Base-by-base conservation (phyloP, 53 echinoderm and acorn worm genomes). In the Temnopleurus reevesii region DNA sequence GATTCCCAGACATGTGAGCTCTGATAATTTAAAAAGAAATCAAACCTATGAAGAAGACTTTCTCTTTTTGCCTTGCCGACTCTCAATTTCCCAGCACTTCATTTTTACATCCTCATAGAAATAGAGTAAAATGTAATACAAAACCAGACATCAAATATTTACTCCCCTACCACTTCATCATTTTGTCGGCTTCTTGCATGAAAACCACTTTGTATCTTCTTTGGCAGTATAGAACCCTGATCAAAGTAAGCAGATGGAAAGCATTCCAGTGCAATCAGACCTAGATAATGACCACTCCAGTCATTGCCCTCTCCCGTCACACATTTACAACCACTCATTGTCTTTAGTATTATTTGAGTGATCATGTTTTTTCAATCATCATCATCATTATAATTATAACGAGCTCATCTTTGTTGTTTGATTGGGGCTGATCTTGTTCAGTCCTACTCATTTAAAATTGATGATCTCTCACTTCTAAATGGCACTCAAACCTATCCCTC, bases 391-490 rank as follows among this genome's bases (percentile, higher is more conserved):
- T n/a, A n/a, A n/a, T 63, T 41, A 71, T 41, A 71, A 38, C 19
- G 36, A 41, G 21, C 71, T 41, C 36, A 71, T 71, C 38, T 63
- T 63, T 63, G 29, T 24, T 71, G 71, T 71, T 41, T n/a, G 38
- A 71, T 71, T 38, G 71, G 29, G 71, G 71, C 2, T 71, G 71
- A 71, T 36, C 71, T 41, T 71, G 71, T 71, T 36, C 23, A 71
- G 21, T 71, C 71, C 71, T 23, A 71, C 71, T 71, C 71, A 71
- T 71, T n/a, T 71, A 71, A 71, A 71, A 41, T 71, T 38, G 36
- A 71, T 71, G 36, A 41, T 41, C 71, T 71, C 71, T 38, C 71
- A 71, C 71, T 71, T 71, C 13, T 13, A 38, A 41, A 71, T 71
- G 71, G 23, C 41, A 12, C 15, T 18, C 19, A 71, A 71, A 36